Base-by-base conservation (phyloP, 2,113 vertebrate species). In the Pomatorhinus ruficollis region DNA sequence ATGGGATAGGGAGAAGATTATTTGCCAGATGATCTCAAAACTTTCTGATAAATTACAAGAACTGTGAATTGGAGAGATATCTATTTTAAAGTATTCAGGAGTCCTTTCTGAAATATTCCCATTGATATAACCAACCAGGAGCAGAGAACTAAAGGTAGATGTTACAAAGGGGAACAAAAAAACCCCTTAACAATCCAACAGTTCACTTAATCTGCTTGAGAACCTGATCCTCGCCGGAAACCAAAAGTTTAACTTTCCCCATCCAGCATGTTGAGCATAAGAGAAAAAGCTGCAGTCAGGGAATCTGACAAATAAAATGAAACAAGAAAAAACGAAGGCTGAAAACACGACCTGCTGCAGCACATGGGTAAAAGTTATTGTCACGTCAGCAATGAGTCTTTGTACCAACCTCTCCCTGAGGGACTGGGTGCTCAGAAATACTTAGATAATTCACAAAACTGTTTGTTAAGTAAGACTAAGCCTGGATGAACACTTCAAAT, bases 1-100 rank as follows among this genome's bases (percentile, higher is more conserved):
- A 44, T 0, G 0, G 18, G 3, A 39, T 30, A n/a, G 23, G 23
- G 8, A 1, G 3, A n/a, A 30, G 10, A n/a, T 63, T 21, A 19
- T 39, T 33, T 9, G 3, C 9, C 15, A 71, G 5, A 33, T 11
- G 5, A 9, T 37, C 20, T 70, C 21, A 50, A 65, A 65, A 13
- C 18, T 28, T 69, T 13, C 33, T 35, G 37, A 35, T 39, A 61
- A 85, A 50, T 52, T 45, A 13, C 20, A 77, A 54, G 40, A 80
- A 63, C 7, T 27, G 12, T 24, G 14, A 64, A n/a, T 14, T 61
- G 22, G 19, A 75, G 45, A 71, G 15, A 8, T 20, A 50, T 1
- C 11, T 61, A 25, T 12, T 76, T 66, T 40, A 20, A 86, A 95
- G 52, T 37, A 72, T 30, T 47, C 19, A 44, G 8, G 6, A 64